Evolutionary conservation across 1,140 invertebrate genomes (phyloP).

Genomic region (Brachionus rotundiformis): DNA sequence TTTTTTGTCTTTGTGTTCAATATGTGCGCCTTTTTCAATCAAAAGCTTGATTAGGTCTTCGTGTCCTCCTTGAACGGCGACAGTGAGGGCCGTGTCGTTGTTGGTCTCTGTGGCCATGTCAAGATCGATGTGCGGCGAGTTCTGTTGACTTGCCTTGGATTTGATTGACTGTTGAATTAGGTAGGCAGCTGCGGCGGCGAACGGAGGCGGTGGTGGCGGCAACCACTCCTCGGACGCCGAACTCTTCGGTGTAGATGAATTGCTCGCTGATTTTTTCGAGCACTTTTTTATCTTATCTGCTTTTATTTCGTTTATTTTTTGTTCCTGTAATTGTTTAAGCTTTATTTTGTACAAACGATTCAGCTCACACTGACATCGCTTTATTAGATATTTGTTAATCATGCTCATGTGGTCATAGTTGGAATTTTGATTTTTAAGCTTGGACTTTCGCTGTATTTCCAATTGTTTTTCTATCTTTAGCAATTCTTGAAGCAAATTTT

Average conservation of each 20-base stretch:
- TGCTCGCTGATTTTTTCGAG: neutral
- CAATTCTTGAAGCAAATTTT: conserved; percentile 26
- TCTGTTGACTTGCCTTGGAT: neutral
- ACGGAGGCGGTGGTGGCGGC: conserved; percentile 27
- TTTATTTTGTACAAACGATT: conserved; percentile 44
- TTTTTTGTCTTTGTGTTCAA: conserved; percentile 97
- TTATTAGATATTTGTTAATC: conserved; percentile 49
- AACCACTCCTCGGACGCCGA: conserved; percentile 11
- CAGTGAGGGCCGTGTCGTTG: conserved; percentile 93
- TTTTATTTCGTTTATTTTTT: conserved; percentile 34
- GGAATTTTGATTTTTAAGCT: neutral
- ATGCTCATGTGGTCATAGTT: conserved; percentile 47
- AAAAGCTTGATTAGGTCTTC: conserved; percentile 89
- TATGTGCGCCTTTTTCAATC: conserved; percentile 83
- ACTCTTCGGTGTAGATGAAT: neutral
- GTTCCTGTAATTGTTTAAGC: conserved; percentile 44
- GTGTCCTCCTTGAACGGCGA: conserved; percentile 94
- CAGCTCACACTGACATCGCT: conserved; percentile 44
- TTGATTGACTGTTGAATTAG: conserved; percentile 41
- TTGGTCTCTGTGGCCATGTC: conserved; percentile 79
- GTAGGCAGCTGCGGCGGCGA: neutral
- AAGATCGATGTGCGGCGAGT: neutral
- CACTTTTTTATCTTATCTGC: conserved; percentile 1
- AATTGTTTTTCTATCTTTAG: conserved; percentile 49
- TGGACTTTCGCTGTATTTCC: neutral